These are phyloP conservation scores for Motacilla alba DNA, from an alignment of 2,113 vertebrate species.

Conservation along the genomic window DNA sequence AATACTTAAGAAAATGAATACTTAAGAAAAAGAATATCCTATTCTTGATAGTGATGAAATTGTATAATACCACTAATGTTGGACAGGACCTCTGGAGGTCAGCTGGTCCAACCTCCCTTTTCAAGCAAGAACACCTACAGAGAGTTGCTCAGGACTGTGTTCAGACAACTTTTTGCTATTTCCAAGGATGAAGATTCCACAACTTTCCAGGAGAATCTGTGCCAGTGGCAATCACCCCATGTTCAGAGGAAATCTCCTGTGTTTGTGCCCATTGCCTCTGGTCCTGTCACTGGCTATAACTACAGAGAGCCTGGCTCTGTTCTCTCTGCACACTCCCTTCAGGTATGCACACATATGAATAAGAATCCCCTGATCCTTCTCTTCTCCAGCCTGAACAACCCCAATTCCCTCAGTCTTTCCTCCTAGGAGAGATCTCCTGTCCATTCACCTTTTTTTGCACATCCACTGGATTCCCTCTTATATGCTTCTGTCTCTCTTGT, in stretches of 20 bases:
- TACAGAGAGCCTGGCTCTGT: neutral
- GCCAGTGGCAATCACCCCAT: neutral
- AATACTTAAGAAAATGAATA: neutral
- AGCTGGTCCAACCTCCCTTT: neutral
- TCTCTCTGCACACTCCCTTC: neutral
- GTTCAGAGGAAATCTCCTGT: neutral
- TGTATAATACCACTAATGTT: neutral
- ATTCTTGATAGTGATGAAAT: neutral
- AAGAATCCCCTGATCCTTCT: neutral
- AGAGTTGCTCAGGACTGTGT: neutral
- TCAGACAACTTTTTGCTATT: neutral
- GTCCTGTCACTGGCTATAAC: no score
- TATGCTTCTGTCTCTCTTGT: neutral
- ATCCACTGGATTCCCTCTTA: neutral
- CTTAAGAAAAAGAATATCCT: neutral
- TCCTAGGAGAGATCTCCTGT: accelerated
- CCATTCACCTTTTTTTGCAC: neutral
- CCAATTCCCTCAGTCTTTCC: neutral
- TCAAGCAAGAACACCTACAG: neutral
- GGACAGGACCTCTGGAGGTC: neutral
- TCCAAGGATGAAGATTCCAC: neutral
- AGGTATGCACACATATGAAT: neutral
- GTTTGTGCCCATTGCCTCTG: neutral
- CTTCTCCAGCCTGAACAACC: neutral
- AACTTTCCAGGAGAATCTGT: neutral